These are phyloP conservation scores for Furnarius figulus DNA, from an alignment of 2,113 vertebrate genomes.

Conservation along the genomic window DNA sequence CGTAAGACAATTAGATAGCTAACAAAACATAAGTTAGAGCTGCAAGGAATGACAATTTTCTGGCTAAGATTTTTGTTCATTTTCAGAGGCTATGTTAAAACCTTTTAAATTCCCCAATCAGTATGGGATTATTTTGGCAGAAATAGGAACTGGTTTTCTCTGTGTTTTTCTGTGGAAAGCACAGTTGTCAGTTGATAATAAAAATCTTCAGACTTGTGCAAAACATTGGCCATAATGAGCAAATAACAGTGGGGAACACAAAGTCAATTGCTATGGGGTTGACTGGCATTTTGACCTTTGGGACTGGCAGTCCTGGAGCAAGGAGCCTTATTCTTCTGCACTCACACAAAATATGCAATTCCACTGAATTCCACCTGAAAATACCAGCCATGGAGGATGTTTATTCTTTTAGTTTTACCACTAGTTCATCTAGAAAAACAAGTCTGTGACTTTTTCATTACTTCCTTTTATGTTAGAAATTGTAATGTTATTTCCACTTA, in stretches of 20 bases:
- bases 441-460: neutral
- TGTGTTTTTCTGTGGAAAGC: neutral
- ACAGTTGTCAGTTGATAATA: neutral
- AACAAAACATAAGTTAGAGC: neutral
- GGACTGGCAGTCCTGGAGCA: neutral
- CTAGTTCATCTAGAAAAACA: neutral
- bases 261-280: neutral
- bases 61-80: neutral
- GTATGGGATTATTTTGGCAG: neutral
- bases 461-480: neutral
- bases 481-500: neutral
- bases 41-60: neutral
- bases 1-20: neutral
- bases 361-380: neutral
- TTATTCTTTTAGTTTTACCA: neutral
- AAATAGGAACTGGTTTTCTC: neutral
- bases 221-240: neutral
- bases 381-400: neutral
- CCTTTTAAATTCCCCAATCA: neutral
- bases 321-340: neutral
- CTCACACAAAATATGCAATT: neutral
- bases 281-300: neutral
- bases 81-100: neutral
- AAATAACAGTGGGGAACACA: neutral
- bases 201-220: neutral